Conservation (phyloP, 2,888 invertebrate genomes). For the Amiota communis region DNA sequence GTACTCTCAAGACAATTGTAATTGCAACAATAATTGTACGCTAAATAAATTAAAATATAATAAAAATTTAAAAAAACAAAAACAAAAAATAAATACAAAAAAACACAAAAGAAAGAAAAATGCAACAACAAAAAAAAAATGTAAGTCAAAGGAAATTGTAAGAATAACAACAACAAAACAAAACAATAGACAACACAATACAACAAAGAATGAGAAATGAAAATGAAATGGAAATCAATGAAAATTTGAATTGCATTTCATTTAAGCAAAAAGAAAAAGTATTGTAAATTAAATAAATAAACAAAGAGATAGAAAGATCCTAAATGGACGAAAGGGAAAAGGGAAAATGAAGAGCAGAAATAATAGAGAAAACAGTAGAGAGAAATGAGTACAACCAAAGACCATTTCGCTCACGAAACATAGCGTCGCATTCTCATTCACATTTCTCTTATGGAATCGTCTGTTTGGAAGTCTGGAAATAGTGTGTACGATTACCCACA, state of each 20-base stretch:
- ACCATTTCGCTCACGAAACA: too few relatives aligned
- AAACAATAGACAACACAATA: not conserved
- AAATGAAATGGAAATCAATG: conserved; percentile 34
- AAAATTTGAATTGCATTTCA: conserved; percentile 32
- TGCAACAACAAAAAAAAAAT: conserved; percentile 35
- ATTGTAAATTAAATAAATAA: too few relatives aligned
- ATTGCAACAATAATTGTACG: conserved; percentile 73
- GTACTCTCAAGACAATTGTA: conserved; percentile 73
- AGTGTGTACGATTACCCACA: too few relatives aligned
- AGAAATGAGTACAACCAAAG: too few relatives aligned
- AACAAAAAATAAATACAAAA: conserved; percentile 27
- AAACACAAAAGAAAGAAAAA: conserved; percentile 31
- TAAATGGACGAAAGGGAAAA: too few relatives aligned
- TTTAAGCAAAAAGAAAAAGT: too few relatives aligned
- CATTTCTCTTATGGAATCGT: too few relatives aligned
- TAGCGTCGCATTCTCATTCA: too few relatives aligned
- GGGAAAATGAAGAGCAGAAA: too few relatives aligned
- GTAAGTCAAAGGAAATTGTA: conserved; percentile 19
- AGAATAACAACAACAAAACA: conserved; percentile 40
- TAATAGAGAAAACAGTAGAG: too few relatives aligned
- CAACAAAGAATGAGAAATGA: conserved; percentile 37
- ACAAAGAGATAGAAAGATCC: too few relatives aligned
- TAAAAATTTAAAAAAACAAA: conserved; percentile 16
- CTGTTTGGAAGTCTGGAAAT: too few relatives aligned
- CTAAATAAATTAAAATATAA: conserved; percentile 59